phyloP scores from a whole-genome alignment of 2,797 vertebrate genomes.

The Platyrinchus mystaceus region DNA sequence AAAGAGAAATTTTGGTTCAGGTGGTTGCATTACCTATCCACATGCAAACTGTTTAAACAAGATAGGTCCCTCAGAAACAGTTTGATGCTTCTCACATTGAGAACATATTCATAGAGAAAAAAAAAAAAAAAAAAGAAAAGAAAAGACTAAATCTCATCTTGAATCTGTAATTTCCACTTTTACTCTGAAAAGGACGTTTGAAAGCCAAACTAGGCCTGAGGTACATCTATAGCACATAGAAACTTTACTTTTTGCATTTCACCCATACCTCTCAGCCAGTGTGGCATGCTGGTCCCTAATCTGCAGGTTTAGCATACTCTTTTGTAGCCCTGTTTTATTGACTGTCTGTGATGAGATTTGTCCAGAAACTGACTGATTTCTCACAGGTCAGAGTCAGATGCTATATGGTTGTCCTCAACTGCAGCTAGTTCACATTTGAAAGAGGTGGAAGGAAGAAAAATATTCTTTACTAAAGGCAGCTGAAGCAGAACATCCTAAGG shows the following conservation, averaged over 20 bases:
- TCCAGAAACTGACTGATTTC: not conserved
- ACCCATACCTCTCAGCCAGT: not conserved
- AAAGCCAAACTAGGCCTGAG: not conserved
- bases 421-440: not conserved
- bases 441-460: not conserved
- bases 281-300: no score
- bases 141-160: not conserved
- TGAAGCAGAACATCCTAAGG: not conserved
- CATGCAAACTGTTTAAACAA: not conserved
- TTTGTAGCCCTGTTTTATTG: not conserved
- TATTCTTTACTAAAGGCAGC: not conserved
- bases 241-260: not conserved
- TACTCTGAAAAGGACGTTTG: not conserved
- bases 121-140: no score
- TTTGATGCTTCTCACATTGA: not conserved
- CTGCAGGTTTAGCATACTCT: not conserved
- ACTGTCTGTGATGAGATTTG: not conserved
- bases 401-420: not conserved
- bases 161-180: not conserved
- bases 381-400: not conserved
- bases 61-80: not conserved
- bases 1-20: not conserved
- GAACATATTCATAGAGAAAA: not conserved
- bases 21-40: not conserved
- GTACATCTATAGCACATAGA: rapidly evolving